Evolutionary conservation across 2,113 vertebrate genomes (phyloP).

Genomic region (Engraulis encrasicolus): DNA sequence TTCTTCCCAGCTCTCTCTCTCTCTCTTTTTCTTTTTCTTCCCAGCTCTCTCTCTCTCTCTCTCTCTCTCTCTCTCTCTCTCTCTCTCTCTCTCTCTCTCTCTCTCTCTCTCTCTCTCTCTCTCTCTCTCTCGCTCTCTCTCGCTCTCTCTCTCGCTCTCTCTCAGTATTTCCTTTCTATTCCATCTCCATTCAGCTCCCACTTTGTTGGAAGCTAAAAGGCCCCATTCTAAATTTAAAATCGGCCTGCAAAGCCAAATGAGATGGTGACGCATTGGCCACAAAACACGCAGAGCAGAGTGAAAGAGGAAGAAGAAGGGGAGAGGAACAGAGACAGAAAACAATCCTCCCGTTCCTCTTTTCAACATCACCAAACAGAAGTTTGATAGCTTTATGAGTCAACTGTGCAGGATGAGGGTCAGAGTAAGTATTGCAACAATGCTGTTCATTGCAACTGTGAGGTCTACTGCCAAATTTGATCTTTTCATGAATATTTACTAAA

Average conservation of each 20-base stretch:
- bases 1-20: neutral
- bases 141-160: too few species aligned
- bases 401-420: neutral
- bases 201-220: constrained; percentile 22
- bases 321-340: constrained; percentile 2
- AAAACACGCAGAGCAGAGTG: neutral
- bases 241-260: constrained; percentile 21
- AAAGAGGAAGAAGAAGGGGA: neutral
- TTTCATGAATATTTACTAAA: too few species aligned
- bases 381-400: neutral
- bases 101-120: neutral
- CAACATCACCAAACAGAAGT: neutral
- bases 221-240: constrained; percentile 41
- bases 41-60: neutral
- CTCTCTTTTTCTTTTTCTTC: too few species aligned
- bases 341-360: neutral
- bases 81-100: neutral
- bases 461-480: too few species aligned
- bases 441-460: too few species aligned
- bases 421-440: too few species aligned
- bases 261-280: constrained; percentile 2
- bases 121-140: too few species aligned
- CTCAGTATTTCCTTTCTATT: neutral
- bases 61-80: neutral
- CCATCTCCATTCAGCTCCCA: neutral